Evolutionary conservation across 2,888 invertebrate genomes (phyloP).

Genomic region (Eupithecia abbreviata): DNA sequence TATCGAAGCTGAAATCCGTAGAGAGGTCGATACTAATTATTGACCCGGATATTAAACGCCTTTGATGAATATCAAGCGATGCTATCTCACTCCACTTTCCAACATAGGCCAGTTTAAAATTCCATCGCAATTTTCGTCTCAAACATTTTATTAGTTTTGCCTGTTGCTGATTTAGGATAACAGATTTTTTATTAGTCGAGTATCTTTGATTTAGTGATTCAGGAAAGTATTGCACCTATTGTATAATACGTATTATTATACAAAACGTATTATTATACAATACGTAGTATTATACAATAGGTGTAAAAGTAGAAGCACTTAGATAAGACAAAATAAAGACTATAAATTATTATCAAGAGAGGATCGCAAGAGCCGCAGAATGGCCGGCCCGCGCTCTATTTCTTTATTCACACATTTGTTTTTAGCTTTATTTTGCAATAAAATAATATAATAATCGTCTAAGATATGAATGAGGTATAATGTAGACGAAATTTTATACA

Average conservation of each 20-base stretch:
- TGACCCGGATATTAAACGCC: not conserved
- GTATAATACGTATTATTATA: not conserved
- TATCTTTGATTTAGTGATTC: not conserved
- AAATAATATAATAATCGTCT: no score
- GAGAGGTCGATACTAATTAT: not conserved
- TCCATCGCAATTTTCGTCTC: not conserved
- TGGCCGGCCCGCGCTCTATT: no score
- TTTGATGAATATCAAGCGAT: constrained; percentile 1
- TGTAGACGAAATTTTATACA: no score
- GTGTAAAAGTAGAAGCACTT: no score
- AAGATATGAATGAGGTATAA: no score
- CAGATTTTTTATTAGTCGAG: not conserved
- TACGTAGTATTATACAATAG: no score
- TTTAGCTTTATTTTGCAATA: no score
- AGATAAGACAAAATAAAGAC: no score
- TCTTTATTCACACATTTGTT: no score
- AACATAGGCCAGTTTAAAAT: not conserved
- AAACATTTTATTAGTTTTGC: not conserved
- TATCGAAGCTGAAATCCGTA: not conserved
- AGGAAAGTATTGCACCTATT: not conserved
- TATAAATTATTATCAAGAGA: no score
- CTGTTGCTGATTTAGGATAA: not conserved
- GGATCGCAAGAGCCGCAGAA: no score
- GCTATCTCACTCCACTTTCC: not conserved
- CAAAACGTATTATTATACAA: no score